Base-by-base conservation (phyloP, 2,113 vertebrate genomes). In the Sphaerodactylus townsendi region DNA sequence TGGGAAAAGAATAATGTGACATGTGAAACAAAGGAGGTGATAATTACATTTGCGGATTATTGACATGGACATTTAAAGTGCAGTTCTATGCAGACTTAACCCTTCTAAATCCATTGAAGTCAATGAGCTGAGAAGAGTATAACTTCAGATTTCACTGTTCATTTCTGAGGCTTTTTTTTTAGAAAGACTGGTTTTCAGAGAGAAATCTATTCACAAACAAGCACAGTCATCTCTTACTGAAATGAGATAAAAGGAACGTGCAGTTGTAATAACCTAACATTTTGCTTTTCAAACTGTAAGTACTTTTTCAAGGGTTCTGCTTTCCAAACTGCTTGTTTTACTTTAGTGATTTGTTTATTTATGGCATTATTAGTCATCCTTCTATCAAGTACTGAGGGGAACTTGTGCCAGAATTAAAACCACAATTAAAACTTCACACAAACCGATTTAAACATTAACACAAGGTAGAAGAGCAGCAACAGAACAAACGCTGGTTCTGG, bases 21-120 rank as follows among this genome's bases (percentile, higher is more conserved):
- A 74, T 17, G 41, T 71, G 65, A 17, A 1, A 81, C 79, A 82
- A 2, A 88, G 88, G 83, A 48, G 37, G 10, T 13, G 87, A 66
- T 76, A 87, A 87, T 92, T 66, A 80, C 85, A 90, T 90, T 92
- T 79, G 88, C 6, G 86, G 86, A 39, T 35, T 53, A 23, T 66
- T 4, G 70, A 83, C 33, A 85, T 86, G 65, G 90, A 95, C 91
- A 90, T 83, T 69, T 88, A 62, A 5, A 28, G 25, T 62, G 7
- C 25, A 62, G 25, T 62, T 19, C 19, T 56, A 56, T 21, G 53
- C 53, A 17, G 53, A 56, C 19, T 59, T 59, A 59, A 17, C 5
- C 21, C 56, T 59, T 59, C 21, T 59, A 25, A 59, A 59, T 56
- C 53, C 53, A 56, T 25, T 59, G 56, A 23, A 59, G 56, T 59